phyloP scores from a whole-genome alignment of 2,113 vertebrate genomes.

The Atrichornis clamosus region DNA sequence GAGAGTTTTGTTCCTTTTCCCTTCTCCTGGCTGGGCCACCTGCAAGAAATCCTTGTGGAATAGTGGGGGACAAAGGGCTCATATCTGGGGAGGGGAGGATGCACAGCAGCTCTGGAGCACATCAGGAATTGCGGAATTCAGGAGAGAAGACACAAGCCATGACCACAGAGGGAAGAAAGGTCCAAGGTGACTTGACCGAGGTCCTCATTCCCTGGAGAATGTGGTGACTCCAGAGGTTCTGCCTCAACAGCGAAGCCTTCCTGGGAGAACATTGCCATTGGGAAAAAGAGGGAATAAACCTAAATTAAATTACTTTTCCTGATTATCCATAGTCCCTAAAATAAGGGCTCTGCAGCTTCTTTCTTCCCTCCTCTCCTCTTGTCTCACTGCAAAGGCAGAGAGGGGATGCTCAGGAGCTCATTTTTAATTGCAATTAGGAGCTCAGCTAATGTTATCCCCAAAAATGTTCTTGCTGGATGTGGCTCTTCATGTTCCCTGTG shows the following conservation, averaged over 20 bases:
- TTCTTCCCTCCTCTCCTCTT: neutral
- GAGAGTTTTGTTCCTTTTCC: neutral
- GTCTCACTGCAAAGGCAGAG: neutral
- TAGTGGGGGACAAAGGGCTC: neutral
- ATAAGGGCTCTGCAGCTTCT: neutral
- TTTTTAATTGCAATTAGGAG: neutral
- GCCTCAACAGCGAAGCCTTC: neutral
- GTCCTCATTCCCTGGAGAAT: neutral
- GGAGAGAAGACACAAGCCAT: neutral
- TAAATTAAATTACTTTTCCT: neutral
- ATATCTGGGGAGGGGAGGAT: neutral
- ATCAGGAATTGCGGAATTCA: neutral
- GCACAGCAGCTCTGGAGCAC: neutral
- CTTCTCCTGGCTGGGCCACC: neutral
- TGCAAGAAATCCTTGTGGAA: neutral
- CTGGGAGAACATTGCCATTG: no score
- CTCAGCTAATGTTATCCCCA: neutral
- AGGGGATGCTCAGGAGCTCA: neutral
- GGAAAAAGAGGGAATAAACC: neutral
- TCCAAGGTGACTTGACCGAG: rapidly evolving
- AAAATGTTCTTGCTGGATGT: neutral
- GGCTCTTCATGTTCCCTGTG: neutral
- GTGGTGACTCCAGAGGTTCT: neutral
- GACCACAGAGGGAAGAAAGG: neutral
- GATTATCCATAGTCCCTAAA: neutral